phyloP scores from a whole-genome alignment of 2,113 vertebrate species.

The Psettodes erumei region DNA sequence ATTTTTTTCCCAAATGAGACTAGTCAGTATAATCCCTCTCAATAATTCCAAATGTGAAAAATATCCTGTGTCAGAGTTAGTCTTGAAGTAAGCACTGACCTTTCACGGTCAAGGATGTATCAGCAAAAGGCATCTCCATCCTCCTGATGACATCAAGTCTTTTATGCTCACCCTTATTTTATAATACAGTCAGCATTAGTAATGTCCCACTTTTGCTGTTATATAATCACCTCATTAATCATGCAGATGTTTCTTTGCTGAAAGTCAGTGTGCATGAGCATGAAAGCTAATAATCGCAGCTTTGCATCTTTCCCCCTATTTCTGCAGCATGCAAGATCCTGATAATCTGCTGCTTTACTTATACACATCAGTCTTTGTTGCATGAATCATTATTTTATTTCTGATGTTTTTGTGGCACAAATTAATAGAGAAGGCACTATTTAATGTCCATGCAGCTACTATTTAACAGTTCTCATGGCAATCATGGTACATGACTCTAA shows the following conservation, averaged over 20 bases:
- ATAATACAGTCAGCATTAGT: conserved; percentile 63
- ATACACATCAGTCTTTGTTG: conserved; percentile 30
- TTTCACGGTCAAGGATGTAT: conserved; percentile 38
- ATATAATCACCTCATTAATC: conserved; percentile 74
- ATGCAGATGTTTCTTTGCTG: conserved; percentile 70
- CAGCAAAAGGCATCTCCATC: conserved; percentile 21
- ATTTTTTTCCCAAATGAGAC: not conserved
- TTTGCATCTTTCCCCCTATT: conserved; percentile 53
- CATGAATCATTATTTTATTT: conserved; percentile 40
- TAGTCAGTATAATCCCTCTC: not conserved
- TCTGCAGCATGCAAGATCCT: conserved; percentile 54
- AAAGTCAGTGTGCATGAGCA: conserved; percentile 55
- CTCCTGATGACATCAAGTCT: conserved; percentile 39
- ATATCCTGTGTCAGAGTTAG: not conserved
- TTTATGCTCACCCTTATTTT: conserved; percentile 56
- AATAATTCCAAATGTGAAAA: not conserved
- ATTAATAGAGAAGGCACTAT: not conserved
- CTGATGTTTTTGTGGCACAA: conserved; percentile 7
- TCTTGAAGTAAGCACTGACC: conserved; percentile 12
- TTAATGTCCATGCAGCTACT: not conserved
- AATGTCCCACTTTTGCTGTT: conserved; percentile 66
- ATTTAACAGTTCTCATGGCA: not conserved
- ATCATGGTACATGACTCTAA: conserved; percentile 1
- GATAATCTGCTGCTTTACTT: conserved; percentile 54
- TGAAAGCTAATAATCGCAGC: conserved; percentile 54